Conservation (phyloP, 2,113 vertebrate species). For the Bufo bufo region DNA sequence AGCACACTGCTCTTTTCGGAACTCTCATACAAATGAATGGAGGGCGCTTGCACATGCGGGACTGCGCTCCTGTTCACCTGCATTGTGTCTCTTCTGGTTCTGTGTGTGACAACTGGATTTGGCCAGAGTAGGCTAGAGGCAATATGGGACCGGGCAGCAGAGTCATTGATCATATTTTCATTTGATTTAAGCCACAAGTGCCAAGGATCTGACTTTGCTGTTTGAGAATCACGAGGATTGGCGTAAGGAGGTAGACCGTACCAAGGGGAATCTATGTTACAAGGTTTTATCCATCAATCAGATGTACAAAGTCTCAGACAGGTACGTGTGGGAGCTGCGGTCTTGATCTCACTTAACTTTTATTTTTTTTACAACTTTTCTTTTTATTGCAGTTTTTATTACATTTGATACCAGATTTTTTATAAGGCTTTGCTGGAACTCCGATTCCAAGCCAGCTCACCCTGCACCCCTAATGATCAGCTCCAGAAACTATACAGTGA, state of each 20-base stretch:
- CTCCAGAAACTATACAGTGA: no score
- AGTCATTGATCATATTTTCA: background rate
- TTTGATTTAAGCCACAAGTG: constrained; percentile 60
- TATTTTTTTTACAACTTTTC: background rate
- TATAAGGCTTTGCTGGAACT: no score
- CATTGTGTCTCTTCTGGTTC: no score
- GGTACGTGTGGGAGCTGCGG: background rate
- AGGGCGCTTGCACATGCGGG: no score
- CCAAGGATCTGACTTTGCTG: constrained; percentile 74
- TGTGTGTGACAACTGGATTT: background rate
- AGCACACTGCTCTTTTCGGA: no score
- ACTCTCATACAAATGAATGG: no score
- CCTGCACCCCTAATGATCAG: no score
- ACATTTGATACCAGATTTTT: no score
- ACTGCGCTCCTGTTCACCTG: no score
- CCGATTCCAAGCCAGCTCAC: no score
- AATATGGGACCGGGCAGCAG: background rate
- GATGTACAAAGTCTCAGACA: constrained; percentile 71
- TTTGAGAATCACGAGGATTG: constrained; percentile 82
- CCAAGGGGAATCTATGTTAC: constrained; percentile 76
- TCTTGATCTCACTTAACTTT: no score
- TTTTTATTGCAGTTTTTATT: background rate
- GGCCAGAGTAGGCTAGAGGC: background rate
- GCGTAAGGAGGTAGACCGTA: constrained; percentile 80
- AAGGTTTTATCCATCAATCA: constrained; percentile 76